Evolutionary conservation across 2,797 vertebrate genomes (phyloP), one percentile per base, ranked within the genome.

Genomic region (Merluccius polli): DNA sequence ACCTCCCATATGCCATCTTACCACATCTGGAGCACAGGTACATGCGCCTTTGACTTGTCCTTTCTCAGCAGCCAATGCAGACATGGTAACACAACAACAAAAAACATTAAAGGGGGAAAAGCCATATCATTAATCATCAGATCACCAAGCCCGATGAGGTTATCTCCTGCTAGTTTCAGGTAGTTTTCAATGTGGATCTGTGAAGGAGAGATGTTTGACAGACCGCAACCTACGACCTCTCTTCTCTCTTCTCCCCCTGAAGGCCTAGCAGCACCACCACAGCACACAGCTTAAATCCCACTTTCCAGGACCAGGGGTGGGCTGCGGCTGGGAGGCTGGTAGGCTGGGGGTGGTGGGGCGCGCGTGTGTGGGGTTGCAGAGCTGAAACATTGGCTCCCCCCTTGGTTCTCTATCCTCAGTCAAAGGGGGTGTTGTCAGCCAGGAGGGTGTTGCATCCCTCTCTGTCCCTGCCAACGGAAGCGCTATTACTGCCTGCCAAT

Each of bases 391-490:
- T 85, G 59, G 63, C 77, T 79, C 80, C 85, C 85, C 75, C 75
- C 75, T 80, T 78, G 83, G 82, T 70, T 69, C 82, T 82, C 83
- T 48, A 72, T 87, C 82, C 89, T 88, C 86, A 85, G 82, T 91
- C 87, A 89, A 91, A 93, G 88, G 88, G 88, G 77, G 75, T 89
- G 91, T 90, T 91, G 89, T 93, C 90, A 89, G 85, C 84, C 87
- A 89, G 44, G 79, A 88, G 88, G 86, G 86, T 86, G 86, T 84
- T 73, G 83, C 90, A 88, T 89, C 90, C 86, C 85, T 87, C 87
- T 90, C 84, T 75, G 83, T 82, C 84, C 77, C 77, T 91, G 91
- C 91, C 91, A 94, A 85, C 90, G 87, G 91, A 93, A 92, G 89
- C 84, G 36, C 90, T 84, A 83, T 86, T 87, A 85, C 88, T 80